Evolutionary conservation across 1,140 invertebrate species (phyloP).

Genomic region (Meloidogyne exigua): DNA sequence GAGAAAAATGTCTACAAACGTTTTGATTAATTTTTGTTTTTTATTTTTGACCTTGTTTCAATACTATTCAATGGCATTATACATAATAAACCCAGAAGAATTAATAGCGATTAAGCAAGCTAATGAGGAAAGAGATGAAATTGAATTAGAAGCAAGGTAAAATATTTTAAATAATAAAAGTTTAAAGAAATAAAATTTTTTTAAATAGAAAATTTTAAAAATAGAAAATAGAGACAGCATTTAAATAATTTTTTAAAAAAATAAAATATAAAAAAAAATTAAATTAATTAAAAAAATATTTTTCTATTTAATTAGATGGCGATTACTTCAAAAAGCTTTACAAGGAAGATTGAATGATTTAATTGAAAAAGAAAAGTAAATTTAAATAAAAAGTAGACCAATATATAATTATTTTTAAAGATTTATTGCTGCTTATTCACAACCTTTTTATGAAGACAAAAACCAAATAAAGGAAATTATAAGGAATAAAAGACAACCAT

Average conservation of each 20-base stretch:
- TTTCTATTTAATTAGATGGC: constrained; percentile 4
- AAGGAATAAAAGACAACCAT: not conserved
- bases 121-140: not conserved
- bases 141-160: not conserved
- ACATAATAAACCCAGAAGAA: not conserved
- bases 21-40: not conserved
- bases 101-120: not conserved
- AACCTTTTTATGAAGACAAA: not conserved
- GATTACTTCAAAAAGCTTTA: not conserved
- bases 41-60: not conserved
- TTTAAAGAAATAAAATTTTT: too few relatives aligned
- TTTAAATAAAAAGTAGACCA: not conserved
- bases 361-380: not conserved
- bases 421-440: not conserved
- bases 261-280: too few relatives aligned
- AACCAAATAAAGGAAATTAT: not conserved
- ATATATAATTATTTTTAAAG: not conserved
- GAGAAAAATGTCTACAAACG: not conserved
- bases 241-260: too few relatives aligned
- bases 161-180: too few relatives aligned
- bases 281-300: too few relatives aligned
- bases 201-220: too few relatives aligned
- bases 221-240: too few relatives aligned
- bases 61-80: not conserved
- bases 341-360: not conserved